A percentile compares a stretch with the other conserved stretches of the same genome.
phyloP scores from a whole-genome alignment of 2,797 vertebrate species.

The Falco biarmicus region DNA sequence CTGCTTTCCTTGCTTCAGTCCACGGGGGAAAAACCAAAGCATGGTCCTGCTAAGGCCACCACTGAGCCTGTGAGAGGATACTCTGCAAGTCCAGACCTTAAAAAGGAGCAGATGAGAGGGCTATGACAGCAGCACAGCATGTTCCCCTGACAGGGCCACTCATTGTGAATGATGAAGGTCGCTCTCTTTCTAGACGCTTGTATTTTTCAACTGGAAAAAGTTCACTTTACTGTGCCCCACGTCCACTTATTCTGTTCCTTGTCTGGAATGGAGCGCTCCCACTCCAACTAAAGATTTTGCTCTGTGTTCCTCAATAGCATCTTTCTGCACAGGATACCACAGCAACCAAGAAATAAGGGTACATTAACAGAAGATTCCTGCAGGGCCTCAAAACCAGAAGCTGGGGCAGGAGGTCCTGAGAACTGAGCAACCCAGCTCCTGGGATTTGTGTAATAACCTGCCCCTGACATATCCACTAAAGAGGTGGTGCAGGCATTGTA shows the following conservation, averaged over 20 bases:
- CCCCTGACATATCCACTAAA: background rate
- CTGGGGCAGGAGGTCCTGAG: background rate
- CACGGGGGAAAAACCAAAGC: fast-evolving
- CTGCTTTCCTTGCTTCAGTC: background rate
- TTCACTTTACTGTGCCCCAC: background rate
- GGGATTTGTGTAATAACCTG: conserved; percentile 2
- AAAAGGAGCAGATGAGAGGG: background rate
- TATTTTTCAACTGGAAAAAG: background rate
- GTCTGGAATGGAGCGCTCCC: background rate
- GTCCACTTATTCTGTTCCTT: background rate
- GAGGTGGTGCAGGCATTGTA: background rate
- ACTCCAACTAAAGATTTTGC: background rate
- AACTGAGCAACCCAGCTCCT: background rate
- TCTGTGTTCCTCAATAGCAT: background rate
- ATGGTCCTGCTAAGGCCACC: background rate
- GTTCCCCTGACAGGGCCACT: background rate
- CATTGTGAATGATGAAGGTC: background rate
- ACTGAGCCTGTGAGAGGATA: background rate
- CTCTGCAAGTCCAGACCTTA: background rate
- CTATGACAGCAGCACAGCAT: background rate
- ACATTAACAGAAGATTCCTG: background rate
- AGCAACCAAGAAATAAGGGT: background rate
- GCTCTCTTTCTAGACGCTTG: background rate
- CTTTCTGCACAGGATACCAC: background rate
- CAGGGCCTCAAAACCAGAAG: background rate